These are phyloP conservation scores for Proctacanthus coquilletti DNA, from an alignment of 1,140 invertebrate genomes.

Conservation along the genomic window DNA sequence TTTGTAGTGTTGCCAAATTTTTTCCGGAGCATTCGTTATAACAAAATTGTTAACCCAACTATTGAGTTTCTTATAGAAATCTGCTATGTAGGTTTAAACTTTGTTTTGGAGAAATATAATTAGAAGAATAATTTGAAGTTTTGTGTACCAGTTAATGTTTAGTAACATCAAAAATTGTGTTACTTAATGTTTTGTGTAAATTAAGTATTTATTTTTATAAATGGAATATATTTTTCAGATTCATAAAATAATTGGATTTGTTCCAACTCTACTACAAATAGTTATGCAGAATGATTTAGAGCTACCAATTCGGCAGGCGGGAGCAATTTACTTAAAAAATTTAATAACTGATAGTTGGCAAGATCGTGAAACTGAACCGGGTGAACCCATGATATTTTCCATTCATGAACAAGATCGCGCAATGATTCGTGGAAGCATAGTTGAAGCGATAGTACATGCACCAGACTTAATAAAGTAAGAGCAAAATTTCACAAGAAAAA, in stretches of 20 bases:
- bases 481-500: constrained; percentile 2
- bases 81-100: too few relatives aligned
- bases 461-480: constrained; percentile 68
- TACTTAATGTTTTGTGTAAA: too few relatives aligned
- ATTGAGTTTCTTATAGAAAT: too few relatives aligned
- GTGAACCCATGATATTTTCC: constrained; percentile 60
- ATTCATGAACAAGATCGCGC: constrained; percentile 93
- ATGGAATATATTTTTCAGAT: too few relatives aligned
- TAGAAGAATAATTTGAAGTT: too few relatives aligned
- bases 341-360: constrained; percentile 78
- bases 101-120: too few relatives aligned
- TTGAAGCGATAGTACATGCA: constrained; percentile 87
- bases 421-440: constrained; percentile 81
- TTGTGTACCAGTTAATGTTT: too few relatives aligned
- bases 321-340: constrained; percentile 95
- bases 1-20: too few relatives aligned
- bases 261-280: constrained; percentile 81
- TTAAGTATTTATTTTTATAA: too few relatives aligned
- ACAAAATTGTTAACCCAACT: too few relatives aligned
- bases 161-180: too few relatives aligned
- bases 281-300: constrained; percentile 80
- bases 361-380: constrained; percentile 63
- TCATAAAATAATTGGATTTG: constrained; percentile 92
- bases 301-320: constrained; percentile 87
- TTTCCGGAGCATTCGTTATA: too few relatives aligned